Conservation (phyloP, 2,888 invertebrate genomes). For the Caenorhabditis sulstoni region DNA sequence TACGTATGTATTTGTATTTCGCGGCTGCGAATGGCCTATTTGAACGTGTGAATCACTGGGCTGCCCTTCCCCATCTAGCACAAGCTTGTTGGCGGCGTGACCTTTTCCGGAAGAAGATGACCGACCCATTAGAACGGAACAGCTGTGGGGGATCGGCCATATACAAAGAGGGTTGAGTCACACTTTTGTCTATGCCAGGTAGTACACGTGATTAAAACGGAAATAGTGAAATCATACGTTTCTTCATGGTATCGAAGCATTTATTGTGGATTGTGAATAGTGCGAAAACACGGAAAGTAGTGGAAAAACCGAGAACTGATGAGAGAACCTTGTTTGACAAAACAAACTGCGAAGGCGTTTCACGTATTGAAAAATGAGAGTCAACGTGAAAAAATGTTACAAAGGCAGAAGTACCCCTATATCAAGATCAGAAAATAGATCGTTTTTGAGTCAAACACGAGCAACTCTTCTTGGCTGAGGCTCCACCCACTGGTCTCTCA, state of each 20-base stretch:
- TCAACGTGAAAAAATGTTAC: constrained; percentile 6
- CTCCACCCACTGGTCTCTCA: constrained; percentile 59
- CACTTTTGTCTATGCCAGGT: not conserved
- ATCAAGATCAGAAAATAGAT: constrained; percentile 8
- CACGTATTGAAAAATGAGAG: too few species aligned
- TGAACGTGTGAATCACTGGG: constrained; percentile 56
- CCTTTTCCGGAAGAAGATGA: constrained; percentile 37
- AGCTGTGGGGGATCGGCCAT: not conserved
- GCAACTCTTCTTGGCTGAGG: constrained; percentile 62
- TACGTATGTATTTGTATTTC: constrained; percentile 52
- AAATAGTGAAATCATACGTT: too few species aligned
- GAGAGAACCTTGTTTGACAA: constrained; percentile 1
- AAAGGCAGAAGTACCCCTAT: constrained; percentile 20
- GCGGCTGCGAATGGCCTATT: constrained; percentile 46
- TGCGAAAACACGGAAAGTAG: not conserved
- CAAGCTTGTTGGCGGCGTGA: constrained; percentile 38
- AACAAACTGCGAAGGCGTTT: not conserved
- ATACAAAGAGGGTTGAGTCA: constrained; percentile 1
- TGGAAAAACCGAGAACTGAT: constrained; percentile 32
- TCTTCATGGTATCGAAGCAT: too few species aligned
- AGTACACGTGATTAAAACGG: not conserved
- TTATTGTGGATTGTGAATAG: too few species aligned
- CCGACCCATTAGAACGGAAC: not conserved
- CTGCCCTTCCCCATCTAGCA: constrained; percentile 6
- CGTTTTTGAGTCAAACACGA: constrained; percentile 56